phyloP scores from a whole-genome alignment of 2,888 invertebrate species.

The Desoria tigrina region DNA sequence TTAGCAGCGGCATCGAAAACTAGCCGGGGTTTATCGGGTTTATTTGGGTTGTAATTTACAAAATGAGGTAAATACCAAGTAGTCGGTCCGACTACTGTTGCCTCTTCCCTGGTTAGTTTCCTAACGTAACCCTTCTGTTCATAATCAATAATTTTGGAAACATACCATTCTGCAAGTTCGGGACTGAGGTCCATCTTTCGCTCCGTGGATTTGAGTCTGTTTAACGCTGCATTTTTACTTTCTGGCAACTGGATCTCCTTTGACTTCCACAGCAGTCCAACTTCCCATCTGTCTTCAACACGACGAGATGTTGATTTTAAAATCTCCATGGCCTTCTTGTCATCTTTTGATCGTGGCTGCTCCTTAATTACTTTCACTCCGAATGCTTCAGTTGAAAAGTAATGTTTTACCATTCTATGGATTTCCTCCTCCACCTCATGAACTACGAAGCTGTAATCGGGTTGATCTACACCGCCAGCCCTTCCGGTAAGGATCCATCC shows the following conservation, averaged over 20 bases:
- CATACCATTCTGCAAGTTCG: slow-evolving; percentile 15
- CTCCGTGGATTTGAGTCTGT: slow-evolving; percentile 21
- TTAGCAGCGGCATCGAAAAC: too few species aligned
- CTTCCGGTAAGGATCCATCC: slow-evolving; percentile 31
- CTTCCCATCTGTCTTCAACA: slow-evolving; percentile 24
- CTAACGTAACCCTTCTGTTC: slow-evolving; percentile 22
- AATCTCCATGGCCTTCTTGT: slow-evolving; percentile 4
- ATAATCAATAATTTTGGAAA: slow-evolving; percentile 17
- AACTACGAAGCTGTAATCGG: neutral
- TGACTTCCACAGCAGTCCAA: slow-evolving; percentile 30
- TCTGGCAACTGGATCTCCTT: slow-evolving; percentile 19
- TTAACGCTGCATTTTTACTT: slow-evolving; percentile 15
- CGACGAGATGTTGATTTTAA: neutral
- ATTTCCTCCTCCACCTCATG: neutral
- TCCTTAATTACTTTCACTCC: slow-evolving; percentile 4
- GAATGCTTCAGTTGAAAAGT: too few species aligned
- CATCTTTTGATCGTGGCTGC: slow-evolving; percentile 8
- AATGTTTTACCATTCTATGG: neutral
- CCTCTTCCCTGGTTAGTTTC: slow-evolving; percentile 15
- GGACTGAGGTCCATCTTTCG: slow-evolving; percentile 24
- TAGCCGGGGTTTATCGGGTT: slow-evolving; percentile 44
- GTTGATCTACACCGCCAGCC: neutral
- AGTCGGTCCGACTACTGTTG: neutral
- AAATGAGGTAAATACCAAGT: slow-evolving; percentile 47
- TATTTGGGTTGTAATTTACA: slow-evolving; percentile 37